These are phyloP conservation scores for Athalia cordata DNA, from an alignment of 2,888 invertebrate genomes.

Conservation along the genomic window DNA sequence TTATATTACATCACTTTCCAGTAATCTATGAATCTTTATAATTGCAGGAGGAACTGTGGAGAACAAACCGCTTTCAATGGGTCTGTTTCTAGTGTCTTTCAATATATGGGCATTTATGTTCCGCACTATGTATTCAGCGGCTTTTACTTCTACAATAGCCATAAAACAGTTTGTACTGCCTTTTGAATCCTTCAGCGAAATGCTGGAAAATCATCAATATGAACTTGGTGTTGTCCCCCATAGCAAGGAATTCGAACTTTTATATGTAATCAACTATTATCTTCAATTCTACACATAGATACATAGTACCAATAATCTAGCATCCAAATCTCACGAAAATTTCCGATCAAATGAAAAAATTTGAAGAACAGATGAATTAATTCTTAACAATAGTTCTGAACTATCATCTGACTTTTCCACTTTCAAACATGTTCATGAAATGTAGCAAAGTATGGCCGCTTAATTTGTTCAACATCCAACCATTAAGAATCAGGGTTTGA, in stretches of 20 bases:
- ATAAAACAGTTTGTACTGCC: constrained; percentile 17
- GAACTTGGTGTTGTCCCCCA: constrained; percentile 20
- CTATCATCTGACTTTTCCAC: too few species aligned
- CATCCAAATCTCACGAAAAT: too few species aligned
- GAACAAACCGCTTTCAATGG: neutral
- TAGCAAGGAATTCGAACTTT: constrained; percentile 14
- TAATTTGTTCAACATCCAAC: neutral
- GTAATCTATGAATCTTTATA: too few species aligned
- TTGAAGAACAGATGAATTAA: too few species aligned
- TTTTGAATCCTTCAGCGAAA: constrained; percentile 12
- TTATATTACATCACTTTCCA: too few species aligned
- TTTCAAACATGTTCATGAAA: too few species aligned
- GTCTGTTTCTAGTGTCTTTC: constrained; percentile 22
- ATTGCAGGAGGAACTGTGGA: constrained; percentile 8
- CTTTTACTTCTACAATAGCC: constrained; percentile 29
- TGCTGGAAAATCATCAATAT: constrained; percentile 16
- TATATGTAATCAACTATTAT: neutral
- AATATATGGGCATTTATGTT: constrained; percentile 31
- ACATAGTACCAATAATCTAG: too few species aligned
- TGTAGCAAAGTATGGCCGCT: too few species aligned
- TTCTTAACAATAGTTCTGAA: too few species aligned
- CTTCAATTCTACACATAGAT: neutral
- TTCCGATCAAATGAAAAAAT: too few species aligned
- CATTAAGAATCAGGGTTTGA: neutral
- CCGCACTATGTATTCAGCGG: constrained; percentile 28